These are phyloP conservation scores for Ashinkailepas kermadecensis DNA, from an alignment of 2,888 invertebrate genomes.

Conservation along the genomic window DNA sequence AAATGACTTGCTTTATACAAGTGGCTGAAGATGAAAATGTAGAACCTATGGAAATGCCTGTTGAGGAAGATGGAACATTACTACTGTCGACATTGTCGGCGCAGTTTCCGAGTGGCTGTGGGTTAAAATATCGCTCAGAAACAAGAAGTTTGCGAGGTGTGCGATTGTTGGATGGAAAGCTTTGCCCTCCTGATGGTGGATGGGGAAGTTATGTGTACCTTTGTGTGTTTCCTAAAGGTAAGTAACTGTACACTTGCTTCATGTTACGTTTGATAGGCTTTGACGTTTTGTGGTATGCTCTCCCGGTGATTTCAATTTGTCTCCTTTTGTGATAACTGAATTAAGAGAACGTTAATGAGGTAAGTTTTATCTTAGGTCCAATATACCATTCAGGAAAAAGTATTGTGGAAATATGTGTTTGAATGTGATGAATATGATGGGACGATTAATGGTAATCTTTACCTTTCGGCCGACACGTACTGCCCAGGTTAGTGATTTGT, in stretches of 20 bases:
- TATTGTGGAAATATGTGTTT: no score
- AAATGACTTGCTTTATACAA: slow-evolving; percentile 53
- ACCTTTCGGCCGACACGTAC: no score
- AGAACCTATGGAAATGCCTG: slow-evolving; percentile 94
- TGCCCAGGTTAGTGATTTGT: no score
- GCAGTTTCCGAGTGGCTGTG: slow-evolving; percentile 95
- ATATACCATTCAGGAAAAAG: no score
- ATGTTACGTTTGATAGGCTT: no score
- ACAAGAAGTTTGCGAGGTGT: slow-evolving; percentile 62
- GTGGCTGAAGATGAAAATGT: slow-evolving; percentile 94
- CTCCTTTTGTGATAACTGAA: no score
- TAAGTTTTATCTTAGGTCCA: no score
- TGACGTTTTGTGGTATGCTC: no score
- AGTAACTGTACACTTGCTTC: slow-evolving; percentile 23
- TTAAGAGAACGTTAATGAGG: no score
- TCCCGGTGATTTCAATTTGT: no score
- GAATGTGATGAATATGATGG: no score
- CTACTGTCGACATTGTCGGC: slow-evolving; percentile 90
- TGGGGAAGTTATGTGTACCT: slow-evolving; percentile 67
- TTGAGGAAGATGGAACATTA: slow-evolving; percentile 86
- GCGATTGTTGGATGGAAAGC: slow-evolving; percentile 78
- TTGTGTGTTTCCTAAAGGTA: slow-evolving; percentile 57
- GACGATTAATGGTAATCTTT: no score
- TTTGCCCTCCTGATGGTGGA: slow-evolving; percentile 77
- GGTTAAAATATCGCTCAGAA: slow-evolving; percentile 67